A percentile compares a stretch with the other conserved stretches of the same genome.
phyloP scores from a whole-genome alignment of 2,888 invertebrate genomes.

The Smittia sp. region DNA sequence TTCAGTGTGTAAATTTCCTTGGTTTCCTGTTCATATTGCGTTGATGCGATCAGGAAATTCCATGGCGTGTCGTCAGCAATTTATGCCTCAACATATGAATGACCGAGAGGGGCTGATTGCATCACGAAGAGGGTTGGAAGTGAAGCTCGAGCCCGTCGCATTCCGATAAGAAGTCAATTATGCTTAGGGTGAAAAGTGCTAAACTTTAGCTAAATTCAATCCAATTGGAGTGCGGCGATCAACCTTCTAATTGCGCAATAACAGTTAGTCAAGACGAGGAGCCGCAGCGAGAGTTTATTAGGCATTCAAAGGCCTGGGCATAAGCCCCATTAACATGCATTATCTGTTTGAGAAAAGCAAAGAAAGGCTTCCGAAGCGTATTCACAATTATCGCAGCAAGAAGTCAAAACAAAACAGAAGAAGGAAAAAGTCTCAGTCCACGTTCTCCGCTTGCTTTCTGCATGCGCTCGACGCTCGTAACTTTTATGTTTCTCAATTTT shows the following conservation, averaged over 20 bases:
- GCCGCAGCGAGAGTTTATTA: neutral
- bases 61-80: slow-evolving; percentile 26
- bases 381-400: slow-evolving; percentile 28
- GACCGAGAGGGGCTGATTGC: neutral
- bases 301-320: neutral
- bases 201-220: neutral
- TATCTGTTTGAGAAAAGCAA: slow-evolving; percentile 10
- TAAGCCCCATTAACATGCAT: slow-evolving; percentile 24
- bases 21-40: slow-evolving; percentile 17
- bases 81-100: neutral
- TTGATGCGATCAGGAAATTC: slow-evolving; percentile 35
- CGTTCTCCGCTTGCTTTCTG: slow-evolving; percentile 31
- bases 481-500: slow-evolving; percentile 22
- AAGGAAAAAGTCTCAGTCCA: slow-evolving; percentile 36
- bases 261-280: neutral
- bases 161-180: neutral
- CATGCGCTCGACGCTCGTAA: slow-evolving; percentile 20
- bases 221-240: neutral
- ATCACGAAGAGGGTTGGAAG: neutral
- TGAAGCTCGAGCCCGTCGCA: neutral
- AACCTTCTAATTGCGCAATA: slow-evolving; percentile 10
- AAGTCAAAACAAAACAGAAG: slow-evolving; percentile 37
- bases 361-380: slow-evolving; percentile 25
- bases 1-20: slow-evolving; percentile 28
- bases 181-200: slow-evolving; percentile 11